Conservation (phyloP, 2,888 invertebrate genomes). For the Gymnosoma rotundatum region DNA sequence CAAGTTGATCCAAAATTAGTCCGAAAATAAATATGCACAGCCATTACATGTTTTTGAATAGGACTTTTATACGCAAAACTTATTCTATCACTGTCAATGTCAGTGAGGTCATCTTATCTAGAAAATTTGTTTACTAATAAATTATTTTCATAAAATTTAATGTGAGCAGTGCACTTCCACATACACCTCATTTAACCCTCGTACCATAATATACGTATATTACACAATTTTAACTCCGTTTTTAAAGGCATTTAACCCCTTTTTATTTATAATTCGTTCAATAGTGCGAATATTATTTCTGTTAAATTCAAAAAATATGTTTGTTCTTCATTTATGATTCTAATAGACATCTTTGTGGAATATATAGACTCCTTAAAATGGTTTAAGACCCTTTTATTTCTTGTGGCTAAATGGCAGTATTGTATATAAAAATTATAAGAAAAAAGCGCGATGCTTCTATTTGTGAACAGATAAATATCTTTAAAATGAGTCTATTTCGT, state of each 20-base stretch:
- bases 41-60: no score
- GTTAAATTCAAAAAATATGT: slow-evolving; percentile 54
- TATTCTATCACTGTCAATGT: no score
- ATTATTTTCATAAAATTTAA: neutral
- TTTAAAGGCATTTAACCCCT: slow-evolving; percentile 42
- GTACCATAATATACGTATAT: slow-evolving; percentile 9
- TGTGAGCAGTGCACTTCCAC: neutral
- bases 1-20: no score
- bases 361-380: slow-evolving; percentile 48
- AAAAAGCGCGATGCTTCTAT: neutral
- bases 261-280: slow-evolving; percentile 45
- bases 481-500: slow-evolving; percentile 19
- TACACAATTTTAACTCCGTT: slow-evolving; percentile 24
- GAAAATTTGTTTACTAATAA: neutral
- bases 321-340: slow-evolving; percentile 27
- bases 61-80: no score
- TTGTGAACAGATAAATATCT: slow-evolving; percentile 30
- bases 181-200: slow-evolving; percentile 11
- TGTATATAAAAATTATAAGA: slow-evolving; percentile 27
- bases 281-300: neutral
- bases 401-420: neutral
- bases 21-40: no score
- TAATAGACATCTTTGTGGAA: slow-evolving; percentile 28
- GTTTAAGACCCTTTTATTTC: slow-evolving; percentile 7
- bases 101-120: no score